Conservation (phyloP, 92 coral and sea anemone genomes). For the Diadumene lineata region DNA sequence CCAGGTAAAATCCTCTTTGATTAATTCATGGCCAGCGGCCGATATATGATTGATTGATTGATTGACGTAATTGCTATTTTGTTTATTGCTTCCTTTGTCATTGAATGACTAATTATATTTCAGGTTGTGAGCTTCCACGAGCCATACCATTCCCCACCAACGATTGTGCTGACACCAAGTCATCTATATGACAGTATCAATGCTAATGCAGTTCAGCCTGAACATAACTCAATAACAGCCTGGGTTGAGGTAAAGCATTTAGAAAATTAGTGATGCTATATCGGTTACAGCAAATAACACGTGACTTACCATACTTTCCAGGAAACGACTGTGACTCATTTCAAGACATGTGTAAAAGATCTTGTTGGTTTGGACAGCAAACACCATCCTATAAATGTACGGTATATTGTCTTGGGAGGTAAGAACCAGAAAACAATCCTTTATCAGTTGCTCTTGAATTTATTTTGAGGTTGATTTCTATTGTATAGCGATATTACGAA, state of each 20-base stretch:
- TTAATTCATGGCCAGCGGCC: not conserved
- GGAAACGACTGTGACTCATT: conserved; percentile 19
- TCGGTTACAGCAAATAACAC: not conserved
- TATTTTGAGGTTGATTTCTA: too few species aligned
- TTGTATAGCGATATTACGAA: too few species aligned
- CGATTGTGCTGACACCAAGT: conserved; percentile 18
- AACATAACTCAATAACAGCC: conserved; percentile 22
- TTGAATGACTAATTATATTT: not conserved
- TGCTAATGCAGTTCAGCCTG: conserved; percentile 28
- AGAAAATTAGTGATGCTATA: not conserved
- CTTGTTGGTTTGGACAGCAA: conserved; percentile 38
- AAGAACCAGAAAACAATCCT: not conserved
- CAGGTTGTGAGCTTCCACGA: conserved; percentile 18
- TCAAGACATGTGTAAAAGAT: conserved; percentile 34
- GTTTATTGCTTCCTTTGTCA: not conserved
- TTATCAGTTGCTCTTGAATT: too few species aligned
- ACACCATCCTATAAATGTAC: conserved; percentile 35
- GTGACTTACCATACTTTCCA: not conserved
- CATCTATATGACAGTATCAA: conserved; percentile 31
- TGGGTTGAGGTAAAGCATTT: conserved; percentile 37
- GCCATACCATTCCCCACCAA: conserved; percentile 27
- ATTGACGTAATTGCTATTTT: too few species aligned
- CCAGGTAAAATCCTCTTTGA: conserved; percentile 20
- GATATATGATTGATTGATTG: too few species aligned
- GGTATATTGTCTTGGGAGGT: conserved; percentile 34